Percentiles rank a stretch among this genome's conserved stretches.
Evolutionary conservation across 2,113 vertebrate species (phyloP).

Genomic region (Tetraodon nigroviridis): DNA sequence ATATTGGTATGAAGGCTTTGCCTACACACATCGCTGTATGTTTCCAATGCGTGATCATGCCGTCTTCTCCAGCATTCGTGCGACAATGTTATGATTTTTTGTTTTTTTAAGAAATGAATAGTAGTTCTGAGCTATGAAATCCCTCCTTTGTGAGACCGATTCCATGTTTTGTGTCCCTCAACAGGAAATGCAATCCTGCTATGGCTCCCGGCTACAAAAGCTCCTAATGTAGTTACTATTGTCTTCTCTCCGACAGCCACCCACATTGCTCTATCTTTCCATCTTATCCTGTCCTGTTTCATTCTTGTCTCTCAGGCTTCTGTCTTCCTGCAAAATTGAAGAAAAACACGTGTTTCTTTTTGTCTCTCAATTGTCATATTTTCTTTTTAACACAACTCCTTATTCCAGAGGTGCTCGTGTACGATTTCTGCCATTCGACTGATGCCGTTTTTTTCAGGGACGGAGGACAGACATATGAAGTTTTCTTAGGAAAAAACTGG

Average conservation of each 20-base stretch:
- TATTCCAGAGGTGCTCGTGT: too few relatives aligned
- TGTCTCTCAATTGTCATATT: conserved; percentile 11
- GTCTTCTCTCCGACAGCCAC: conserved; percentile 64
- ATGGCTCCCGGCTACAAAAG: conserved; percentile 29
- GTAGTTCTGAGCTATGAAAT: conserved; percentile 30
- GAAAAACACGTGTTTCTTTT: conserved; percentile 29
- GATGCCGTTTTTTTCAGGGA: background rate
- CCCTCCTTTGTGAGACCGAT: conserved; percentile 33
- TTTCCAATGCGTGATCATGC: conserved; percentile 17
- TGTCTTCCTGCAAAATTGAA: conserved; percentile 45
- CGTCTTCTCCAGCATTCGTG: conserved; percentile 17
- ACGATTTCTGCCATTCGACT: too few relatives aligned
- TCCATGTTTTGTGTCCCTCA: conserved; percentile 48
- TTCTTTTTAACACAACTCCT: background rate
- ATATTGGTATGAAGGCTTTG: background rate
- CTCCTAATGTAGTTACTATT: conserved; percentile 67
- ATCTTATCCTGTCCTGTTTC: conserved; percentile 55
- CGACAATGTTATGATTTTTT: conserved; percentile 27
- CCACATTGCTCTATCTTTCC: conserved; percentile 55
- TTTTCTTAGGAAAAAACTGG: conserved; percentile 11
- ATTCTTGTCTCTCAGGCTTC: conserved; percentile 47
- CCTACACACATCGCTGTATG: conserved; percentile 25
- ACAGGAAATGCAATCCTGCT: conserved; percentile 65
- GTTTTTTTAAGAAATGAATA: conserved; percentile 14
- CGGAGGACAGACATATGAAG: conserved; percentile 11